Conservation (phyloP, 2,113 vertebrate species). For the Octodon degus region DNA sequence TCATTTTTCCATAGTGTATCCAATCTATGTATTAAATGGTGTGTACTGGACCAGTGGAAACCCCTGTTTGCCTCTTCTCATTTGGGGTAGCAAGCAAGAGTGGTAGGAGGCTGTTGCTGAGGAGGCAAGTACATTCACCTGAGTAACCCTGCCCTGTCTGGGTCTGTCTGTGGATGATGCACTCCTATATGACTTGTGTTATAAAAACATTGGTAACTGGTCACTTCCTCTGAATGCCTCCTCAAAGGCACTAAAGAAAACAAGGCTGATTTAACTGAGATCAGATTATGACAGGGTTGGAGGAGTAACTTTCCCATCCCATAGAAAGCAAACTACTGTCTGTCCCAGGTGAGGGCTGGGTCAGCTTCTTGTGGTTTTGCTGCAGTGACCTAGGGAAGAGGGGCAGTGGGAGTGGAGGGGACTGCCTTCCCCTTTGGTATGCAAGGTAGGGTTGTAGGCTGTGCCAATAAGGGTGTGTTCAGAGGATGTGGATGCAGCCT, state of each 20-base stretch:
- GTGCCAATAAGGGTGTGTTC: not conserved
- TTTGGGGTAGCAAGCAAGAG: not conserved
- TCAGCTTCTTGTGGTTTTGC: not conserved
- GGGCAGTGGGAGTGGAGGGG: too few relatives aligned
- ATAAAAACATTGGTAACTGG: not conserved
- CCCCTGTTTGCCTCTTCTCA: not conserved
- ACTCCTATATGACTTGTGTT: not conserved
- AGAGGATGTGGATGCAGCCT: not conserved
- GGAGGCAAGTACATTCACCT: not conserved
- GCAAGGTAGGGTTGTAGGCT: not conserved
- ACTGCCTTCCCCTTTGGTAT: not conserved
- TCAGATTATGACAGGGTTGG: not conserved
- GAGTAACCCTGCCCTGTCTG: not conserved
- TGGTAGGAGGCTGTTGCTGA: rapidly evolving
- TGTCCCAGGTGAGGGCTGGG: not conserved
- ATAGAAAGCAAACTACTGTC: not conserved
- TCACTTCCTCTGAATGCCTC: not conserved
- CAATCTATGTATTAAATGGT: not conserved
- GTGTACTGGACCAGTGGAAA: not conserved
- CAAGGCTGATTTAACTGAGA: not conserved
- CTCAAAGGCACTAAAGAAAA: not conserved
- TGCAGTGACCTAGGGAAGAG: not conserved
- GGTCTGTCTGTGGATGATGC: not conserved
- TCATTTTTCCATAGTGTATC: not conserved
- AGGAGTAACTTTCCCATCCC: not conserved